Percentiles rank a stretch among this genome's conserved stretches.
Conservation (phyloP, 2,797 vertebrate genomes). For the Hemibagrus guttatus region DNA sequence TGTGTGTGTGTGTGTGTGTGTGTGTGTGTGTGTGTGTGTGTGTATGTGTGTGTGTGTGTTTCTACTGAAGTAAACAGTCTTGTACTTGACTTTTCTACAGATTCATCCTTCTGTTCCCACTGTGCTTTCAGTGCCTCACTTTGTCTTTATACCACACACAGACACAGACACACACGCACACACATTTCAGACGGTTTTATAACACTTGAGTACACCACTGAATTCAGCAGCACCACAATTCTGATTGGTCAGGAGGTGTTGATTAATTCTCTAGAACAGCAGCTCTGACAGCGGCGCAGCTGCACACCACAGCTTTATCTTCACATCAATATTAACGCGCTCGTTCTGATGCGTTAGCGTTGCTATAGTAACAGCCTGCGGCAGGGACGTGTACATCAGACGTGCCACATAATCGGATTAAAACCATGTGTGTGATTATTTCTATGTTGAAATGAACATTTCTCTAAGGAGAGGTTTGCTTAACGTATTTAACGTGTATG, state of each 20-base stretch:
- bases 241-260: background rate
- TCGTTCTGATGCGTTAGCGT: background rate
- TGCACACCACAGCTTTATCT: background rate
- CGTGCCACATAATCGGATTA: background rate
- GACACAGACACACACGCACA: constrained; percentile 6
- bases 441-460: background rate
- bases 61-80: background rate
- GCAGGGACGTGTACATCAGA: background rate
- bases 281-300: background rate
- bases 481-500: background rate
- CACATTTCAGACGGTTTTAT: background rate
- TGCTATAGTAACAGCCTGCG: background rate
- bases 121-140: background rate
- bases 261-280: background rate
- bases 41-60: background rate
- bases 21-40: background rate
- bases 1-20: background rate
- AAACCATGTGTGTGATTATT: background rate
- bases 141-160: background rate
- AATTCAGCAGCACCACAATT: background rate
- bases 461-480: background rate
- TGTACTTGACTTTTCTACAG: background rate
- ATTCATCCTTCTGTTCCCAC: constrained; percentile 6
- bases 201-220: background rate
- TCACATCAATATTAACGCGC: background rate